Conservation (phyloP, 1,140 invertebrate genomes). For the Drosophila azteca region DNA sequence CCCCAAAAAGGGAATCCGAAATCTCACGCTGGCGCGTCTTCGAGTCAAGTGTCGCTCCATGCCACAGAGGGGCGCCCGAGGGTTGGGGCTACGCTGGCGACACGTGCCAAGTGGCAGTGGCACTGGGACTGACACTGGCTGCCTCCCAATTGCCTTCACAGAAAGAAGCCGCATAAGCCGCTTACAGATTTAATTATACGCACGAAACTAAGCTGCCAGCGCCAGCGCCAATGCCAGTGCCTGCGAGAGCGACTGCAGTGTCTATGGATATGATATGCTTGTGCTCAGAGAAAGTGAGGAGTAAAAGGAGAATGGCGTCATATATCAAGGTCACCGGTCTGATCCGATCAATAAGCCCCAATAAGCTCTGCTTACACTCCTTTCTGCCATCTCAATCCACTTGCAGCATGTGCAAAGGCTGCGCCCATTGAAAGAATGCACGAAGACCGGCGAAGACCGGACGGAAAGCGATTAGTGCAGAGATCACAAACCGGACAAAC, state of each 20-base stretch:
- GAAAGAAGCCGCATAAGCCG: slow-evolving; percentile 43
- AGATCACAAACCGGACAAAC: not conserved
- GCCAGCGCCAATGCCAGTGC: not conserved
- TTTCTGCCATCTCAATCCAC: no score
- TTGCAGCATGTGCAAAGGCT: no score
- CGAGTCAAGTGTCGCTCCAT: slow-evolving; percentile 5
- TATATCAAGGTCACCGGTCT: no score
- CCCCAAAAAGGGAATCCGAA: slow-evolving; percentile 14
- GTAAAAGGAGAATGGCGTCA: no score
- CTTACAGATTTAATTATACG: slow-evolving; percentile 54
- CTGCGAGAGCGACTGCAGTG: not conserved
- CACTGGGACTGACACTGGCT: not conserved
- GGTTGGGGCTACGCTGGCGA: slow-evolving; percentile 2
- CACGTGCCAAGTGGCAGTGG: slow-evolving; percentile 34
- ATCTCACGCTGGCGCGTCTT: slow-evolving; percentile 7
- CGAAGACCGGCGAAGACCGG: no score
- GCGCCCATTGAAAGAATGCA: no score
- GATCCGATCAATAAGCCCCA: no score
- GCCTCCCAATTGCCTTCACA: not conserved
- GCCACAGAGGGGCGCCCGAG: no score
- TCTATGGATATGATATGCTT: slow-evolving; percentile 3
- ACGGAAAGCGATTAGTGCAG: not conserved
- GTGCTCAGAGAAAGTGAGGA: no score
- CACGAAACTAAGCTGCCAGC: slow-evolving; percentile 19
- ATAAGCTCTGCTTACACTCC: not conserved